These are phyloP conservation scores for Penaeus indicus DNA, from an alignment of 1,140 invertebrate genomes.

Conservation along the genomic window DNA sequence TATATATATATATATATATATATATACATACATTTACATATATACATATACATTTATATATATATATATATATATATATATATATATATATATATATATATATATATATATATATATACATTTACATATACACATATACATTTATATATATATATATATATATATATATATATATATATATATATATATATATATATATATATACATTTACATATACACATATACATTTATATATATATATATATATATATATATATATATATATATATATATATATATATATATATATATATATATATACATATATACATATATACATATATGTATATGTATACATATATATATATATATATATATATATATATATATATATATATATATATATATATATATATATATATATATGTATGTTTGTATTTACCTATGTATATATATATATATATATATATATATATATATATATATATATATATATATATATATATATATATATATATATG, in stretches of 20 bases:
- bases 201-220: background rate
- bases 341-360: too few species aligned
- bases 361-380: too few species aligned
- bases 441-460: too few species aligned
- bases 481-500: too few species aligned
- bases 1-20: background rate
- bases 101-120: conserved; percentile 24
- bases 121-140: background rate
- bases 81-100: conserved; percentile 30
- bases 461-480: too few species aligned
- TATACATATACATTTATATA: conserved; percentile 21
- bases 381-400: too few species aligned
- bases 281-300: too few species aligned
- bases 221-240: background rate
- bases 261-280: too few species aligned
- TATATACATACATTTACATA: conserved; percentile 10
- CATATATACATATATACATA: too few species aligned
- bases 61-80: conserved; percentile 30
- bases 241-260: background rate
- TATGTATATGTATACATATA: too few species aligned
- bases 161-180: conserved; percentile 24
- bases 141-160: conserved; percentile 21
- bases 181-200: conserved; percentile 15
- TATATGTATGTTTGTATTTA: too few species aligned
- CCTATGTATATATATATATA: too few species aligned